Evolutionary conservation across 1,140 invertebrate genomes (phyloP), one percentile per base, ranked within the genome.

Genomic region (Antheraea mylitta): DNA sequence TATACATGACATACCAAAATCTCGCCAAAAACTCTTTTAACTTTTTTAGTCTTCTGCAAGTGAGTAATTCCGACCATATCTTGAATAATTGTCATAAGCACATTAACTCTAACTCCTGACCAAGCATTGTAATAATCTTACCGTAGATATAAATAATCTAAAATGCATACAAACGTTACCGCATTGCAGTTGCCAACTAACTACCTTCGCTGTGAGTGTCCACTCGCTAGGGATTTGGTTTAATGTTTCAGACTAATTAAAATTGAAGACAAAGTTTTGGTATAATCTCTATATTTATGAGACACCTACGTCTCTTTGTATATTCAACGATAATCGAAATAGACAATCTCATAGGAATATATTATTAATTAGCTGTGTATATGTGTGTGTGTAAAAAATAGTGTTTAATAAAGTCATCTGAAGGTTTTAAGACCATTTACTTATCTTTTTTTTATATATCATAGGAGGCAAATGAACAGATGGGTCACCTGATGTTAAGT

Each of bases 121-220:
- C 45, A 53, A 53, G 13, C 13, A 4, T 4, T 30, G 13, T 53
- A 11, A 53, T 53, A 53, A 53, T 53, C 45, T 16, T 10, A 16
- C 16, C 45, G 11, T 53, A 53, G 45, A 53, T n/a, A n/a, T 53
- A 53, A 16, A 53, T 53, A 16, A 53, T 53, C 16, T n/a, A 53
- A 53, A 53, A 53, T 53, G 45, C 45, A 53, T 53, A 53, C 45
- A 53, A 53, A 53, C 45, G 11, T 53, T 53, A 53, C 45, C 45
- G 45, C 45, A 53, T 53, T 53, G 45, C 45, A 53, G 45, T 16
- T 53, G 45, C 45, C 45, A 53, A 53, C 45, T 53, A 53, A 53
- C 45, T 53, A 53, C 45, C 45, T 53, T 53, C 45, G 16, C 45
- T 53, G 45, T n/a, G 45, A 53, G 5, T 53, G 45, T 53, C 45